These are phyloP conservation scores for Channa maculata DNA, from an alignment of 2,113 vertebrate genomes.

Conservation along the genomic window DNA sequence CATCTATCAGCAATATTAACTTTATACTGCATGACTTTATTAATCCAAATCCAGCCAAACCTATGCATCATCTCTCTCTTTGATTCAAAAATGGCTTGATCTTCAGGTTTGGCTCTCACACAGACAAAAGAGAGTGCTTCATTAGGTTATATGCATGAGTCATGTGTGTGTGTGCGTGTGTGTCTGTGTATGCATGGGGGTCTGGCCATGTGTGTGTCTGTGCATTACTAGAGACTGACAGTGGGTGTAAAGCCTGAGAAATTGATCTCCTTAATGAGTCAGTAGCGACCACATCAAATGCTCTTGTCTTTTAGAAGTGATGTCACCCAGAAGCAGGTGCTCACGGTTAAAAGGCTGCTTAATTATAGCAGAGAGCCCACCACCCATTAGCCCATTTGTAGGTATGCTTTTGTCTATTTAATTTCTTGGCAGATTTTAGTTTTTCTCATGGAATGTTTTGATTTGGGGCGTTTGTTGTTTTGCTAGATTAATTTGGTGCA, in stretches of 20 bases:
- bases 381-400: background rate
- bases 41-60: conserved; percentile 29
- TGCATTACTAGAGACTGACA: conserved; percentile 26
- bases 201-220: background rate
- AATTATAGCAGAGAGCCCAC: conserved; percentile 8
- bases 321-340: conserved; percentile 60
- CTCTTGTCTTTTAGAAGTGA: conserved; percentile 52
- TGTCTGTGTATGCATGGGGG: no score
- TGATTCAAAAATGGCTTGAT: conserved; percentile 18
- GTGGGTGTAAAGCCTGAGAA: conserved; percentile 42
- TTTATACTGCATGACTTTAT: conserved; percentile 11
- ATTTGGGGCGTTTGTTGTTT: no score
- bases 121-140: conserved; percentile 44
- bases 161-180: background rate
- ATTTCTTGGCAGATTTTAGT: no score
- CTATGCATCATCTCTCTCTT: conserved; percentile 30
- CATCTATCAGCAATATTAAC: background rate
- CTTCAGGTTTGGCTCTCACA: conserved; percentile 25
- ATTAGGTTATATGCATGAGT: conserved; percentile 64
- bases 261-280: conserved; percentile 64
- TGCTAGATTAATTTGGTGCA: background rate
- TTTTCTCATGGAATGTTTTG: background rate
- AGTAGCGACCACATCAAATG: conserved; percentile 30
- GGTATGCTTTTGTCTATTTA: background rate
- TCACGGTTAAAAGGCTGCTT: conserved; percentile 36